Conservation (phyloP, 1,140 invertebrate species). For the Hyposmocoma kahamanoa region DNA sequence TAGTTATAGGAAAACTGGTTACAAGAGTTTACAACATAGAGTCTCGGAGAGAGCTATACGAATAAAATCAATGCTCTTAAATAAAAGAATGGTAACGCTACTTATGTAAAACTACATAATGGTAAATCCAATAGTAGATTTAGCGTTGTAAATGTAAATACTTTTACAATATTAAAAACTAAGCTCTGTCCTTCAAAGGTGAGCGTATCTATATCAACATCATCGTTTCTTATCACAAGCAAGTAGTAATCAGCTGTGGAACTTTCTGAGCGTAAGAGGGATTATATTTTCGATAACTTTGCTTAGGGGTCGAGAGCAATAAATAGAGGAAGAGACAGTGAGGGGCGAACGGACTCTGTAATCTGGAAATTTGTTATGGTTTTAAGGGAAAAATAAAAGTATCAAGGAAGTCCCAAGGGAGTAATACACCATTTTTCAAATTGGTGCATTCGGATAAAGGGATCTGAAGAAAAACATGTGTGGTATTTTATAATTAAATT, state of each 20-base stretch:
- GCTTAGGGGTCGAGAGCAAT: conserved; percentile 55
- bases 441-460: conserved; percentile 3
- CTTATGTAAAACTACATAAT: not conserved
- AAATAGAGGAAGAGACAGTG: conserved; percentile 53
- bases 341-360: conserved; percentile 39
- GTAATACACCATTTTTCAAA: conserved; percentile 30
- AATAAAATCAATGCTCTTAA: not conserved
- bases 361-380: conserved; percentile 67
- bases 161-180: not conserved
- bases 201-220: conserved; percentile 26
- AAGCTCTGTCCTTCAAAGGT: not conserved
- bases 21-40: not conserved
- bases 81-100: not conserved
- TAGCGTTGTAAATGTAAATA: not conserved
- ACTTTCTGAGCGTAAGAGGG: conserved; percentile 56
- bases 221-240: conserved; percentile 34
- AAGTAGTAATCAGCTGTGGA: conserved; percentile 64
- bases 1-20: too few species aligned
- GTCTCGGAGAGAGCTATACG: not conserved
- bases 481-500: not conserved
- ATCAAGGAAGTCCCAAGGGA: conserved; percentile 37
- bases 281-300: conserved; percentile 71
- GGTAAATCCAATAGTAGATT: not conserved
- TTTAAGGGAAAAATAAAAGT: conserved; percentile 45
- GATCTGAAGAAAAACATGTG: too few species aligned